Percentiles rank a stretch among this genome's conserved stretches.
phyloP scores from a whole-genome alignment of 2,797 vertebrate species.

The Heteromormyrus szaboi region DNA sequence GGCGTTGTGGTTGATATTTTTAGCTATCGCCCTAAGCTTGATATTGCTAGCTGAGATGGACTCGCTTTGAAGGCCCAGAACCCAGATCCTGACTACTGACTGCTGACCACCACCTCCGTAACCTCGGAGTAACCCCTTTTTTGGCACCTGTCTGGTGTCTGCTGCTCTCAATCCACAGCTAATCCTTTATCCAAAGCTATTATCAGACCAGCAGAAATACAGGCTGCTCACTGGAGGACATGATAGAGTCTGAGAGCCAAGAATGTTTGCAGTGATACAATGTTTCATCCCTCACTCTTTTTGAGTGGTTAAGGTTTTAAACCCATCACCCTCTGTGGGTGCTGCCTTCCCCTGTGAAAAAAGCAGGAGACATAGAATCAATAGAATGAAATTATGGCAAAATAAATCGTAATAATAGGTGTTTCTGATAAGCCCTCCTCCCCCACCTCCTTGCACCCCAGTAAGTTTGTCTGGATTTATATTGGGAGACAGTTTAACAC shows the following conservation, averaged over 20 bases:
- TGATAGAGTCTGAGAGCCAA: not conserved
- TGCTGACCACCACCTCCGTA: not conserved
- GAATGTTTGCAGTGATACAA: not conserved
- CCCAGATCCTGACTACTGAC: not conserved
- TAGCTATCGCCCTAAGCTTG: not conserved
- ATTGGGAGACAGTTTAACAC: constrained; percentile 41
- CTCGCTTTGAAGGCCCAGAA: not conserved
- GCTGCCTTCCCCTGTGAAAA: not conserved
- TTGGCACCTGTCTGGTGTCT: not conserved
- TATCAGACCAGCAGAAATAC: not conserved
- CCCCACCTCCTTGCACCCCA: constrained; percentile 14
- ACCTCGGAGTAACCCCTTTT: not conserved
- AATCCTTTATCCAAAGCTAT: not conserved
- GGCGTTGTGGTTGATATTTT: not conserved
- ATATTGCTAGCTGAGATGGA: not conserved
- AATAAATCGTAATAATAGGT: not conserved
- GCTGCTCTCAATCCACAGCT: not conserved
- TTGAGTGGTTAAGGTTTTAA: not conserved
- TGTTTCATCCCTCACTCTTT: not conserved
- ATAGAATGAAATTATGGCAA: not conserved
- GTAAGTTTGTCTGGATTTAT: constrained; percentile 32
- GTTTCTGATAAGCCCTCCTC: not conserved
- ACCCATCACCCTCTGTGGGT: not conserved
- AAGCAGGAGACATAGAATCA: not conserved
- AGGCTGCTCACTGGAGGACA: not conserved